Percentiles rank a stretch among this genome's conserved stretches.
phyloP scores from a whole-genome alignment of 1,140 invertebrate genomes.

The Drosophila mayri region DNA sequence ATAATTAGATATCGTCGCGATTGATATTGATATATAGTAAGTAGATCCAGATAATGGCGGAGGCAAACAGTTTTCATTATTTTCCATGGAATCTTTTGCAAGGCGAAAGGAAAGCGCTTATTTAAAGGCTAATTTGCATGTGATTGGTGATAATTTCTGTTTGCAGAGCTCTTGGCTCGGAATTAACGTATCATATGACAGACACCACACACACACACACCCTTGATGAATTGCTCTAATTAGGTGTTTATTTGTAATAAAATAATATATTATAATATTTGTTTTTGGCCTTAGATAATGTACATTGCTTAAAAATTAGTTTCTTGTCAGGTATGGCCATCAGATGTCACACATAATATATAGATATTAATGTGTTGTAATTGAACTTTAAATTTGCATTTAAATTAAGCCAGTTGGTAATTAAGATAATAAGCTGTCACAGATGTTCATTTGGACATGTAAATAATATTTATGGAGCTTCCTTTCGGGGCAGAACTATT shows the following conservation, averaged over 20 bases:
- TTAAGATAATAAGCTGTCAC: conserved; percentile 19
- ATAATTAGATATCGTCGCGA: conserved; percentile 54
- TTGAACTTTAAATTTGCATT: background rate
- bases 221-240: conserved; percentile 40
- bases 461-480: conserved; percentile 22
- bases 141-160: conserved; percentile 68
- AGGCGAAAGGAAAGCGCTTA: conserved; percentile 53
- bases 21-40: conserved; percentile 59
- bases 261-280: conserved; percentile 49
- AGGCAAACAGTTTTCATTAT: conserved; percentile 67
- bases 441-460: conserved; percentile 11
- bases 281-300: conserved; percentile 31
- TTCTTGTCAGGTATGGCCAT: conserved; percentile 36
- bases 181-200: conserved; percentile 66
- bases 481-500: conserved; percentile 12
- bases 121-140: conserved; percentile 49
- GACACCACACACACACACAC: conserved; percentile 5
- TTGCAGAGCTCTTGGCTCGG: conserved; percentile 33
- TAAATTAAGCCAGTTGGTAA: conserved; percentile 6
- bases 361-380: conserved; percentile 33
- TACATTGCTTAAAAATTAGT: conserved; percentile 27
- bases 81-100: conserved; percentile 50
- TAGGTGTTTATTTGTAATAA: conserved; percentile 47
- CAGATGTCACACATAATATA: conserved; percentile 31
- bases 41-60: conserved; percentile 47